Percentiles rank a stretch among this genome's conserved stretches.
phyloP scores from a whole-genome alignment of 1,140 invertebrate genomes.

The Anoplophora glabripennis region DNA sequence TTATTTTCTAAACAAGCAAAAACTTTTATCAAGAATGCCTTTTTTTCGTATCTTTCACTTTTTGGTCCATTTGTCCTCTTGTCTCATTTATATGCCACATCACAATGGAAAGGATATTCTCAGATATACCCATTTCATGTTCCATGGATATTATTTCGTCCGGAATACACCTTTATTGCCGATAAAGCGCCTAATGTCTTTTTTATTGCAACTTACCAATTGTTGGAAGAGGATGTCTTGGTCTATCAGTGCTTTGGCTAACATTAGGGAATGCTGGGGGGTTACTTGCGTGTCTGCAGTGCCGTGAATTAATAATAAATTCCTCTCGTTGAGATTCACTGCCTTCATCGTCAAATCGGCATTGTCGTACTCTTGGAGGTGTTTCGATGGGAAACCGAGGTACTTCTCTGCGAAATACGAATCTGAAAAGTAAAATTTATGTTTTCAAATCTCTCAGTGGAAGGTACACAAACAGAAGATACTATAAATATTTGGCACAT shows the following conservation, averaged over 20 bases:
- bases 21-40: too few species aligned
- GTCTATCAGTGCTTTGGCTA: slow-evolving; percentile 72
- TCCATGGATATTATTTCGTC: too few species aligned
- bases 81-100: too few species aligned
- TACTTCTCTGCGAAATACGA: slow-evolving; percentile 83
- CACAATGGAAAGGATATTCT: too few species aligned
- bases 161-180: too few species aligned
- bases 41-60: too few species aligned
- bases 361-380: slow-evolving; percentile 68
- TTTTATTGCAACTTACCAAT: slow-evolving; percentile 57
- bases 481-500: too few species aligned
- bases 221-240: slow-evolving; percentile 74
- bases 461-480: too few species aligned
- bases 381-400: slow-evolving; percentile 65
- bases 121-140: too few species aligned
- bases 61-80: too few species aligned
- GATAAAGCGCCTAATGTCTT: neutral
- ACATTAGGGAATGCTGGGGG: slow-evolving; percentile 77
- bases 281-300: slow-evolving; percentile 80
- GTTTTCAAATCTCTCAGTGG: neutral
- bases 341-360: slow-evolving; percentile 70
- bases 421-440: slow-evolving; percentile 56
- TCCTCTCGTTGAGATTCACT: slow-evolving; percentile 60
- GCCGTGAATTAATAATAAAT: slow-evolving; percentile 71
- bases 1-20: too few species aligned